Conservation (phyloP, 1,140 invertebrate species). For the Zaprionus tsacasi region DNA sequence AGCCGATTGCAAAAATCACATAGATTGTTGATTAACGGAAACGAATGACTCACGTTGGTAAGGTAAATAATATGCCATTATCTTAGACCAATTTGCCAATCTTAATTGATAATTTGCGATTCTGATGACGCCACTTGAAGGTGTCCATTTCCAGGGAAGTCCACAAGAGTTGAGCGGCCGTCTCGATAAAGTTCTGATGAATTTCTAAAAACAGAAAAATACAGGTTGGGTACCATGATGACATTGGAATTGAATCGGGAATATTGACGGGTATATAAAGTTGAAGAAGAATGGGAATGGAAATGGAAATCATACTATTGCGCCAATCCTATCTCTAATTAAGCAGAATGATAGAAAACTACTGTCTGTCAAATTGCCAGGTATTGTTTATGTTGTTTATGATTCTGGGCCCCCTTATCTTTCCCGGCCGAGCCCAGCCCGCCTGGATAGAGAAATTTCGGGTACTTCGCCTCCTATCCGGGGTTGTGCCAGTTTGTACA, state of each 20-base stretch:
- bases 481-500: not conserved
- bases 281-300: not conserved
- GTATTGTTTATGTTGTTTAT: slow-evolving; percentile 40
- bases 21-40: not conserved
- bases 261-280: not conserved
- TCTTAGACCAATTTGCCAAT: slow-evolving; percentile 34
- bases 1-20: slow-evolving; percentile 5
- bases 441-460: not conserved
- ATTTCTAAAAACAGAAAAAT: slow-evolving; percentile 18
- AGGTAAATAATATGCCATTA: slow-evolving; percentile 22
- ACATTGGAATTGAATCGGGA: not conserved
- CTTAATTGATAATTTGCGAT: slow-evolving; percentile 29
- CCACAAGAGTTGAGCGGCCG: slow-evolving; percentile 17
- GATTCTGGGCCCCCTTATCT: slow-evolving; percentile 28
- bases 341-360: slow-evolving; percentile 18
- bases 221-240: not conserved
- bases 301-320: slow-evolving; percentile 2
- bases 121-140: slow-evolving; percentile 28
- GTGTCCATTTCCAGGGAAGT: slow-evolving; percentile 62
- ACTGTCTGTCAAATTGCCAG: slow-evolving; percentile 41
- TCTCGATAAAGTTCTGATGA: slow-evolving; percentile 63
- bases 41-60: slow-evolving; percentile 49
- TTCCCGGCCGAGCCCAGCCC: not conserved
- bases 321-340: slow-evolving; percentile 29
- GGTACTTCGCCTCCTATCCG: not conserved